A percentile compares a stretch with the other conserved stretches of the same genome.
phyloP scores from a whole-genome alignment of 2,888 invertebrate genomes.

The Blastobasis lacticolella region DNA sequence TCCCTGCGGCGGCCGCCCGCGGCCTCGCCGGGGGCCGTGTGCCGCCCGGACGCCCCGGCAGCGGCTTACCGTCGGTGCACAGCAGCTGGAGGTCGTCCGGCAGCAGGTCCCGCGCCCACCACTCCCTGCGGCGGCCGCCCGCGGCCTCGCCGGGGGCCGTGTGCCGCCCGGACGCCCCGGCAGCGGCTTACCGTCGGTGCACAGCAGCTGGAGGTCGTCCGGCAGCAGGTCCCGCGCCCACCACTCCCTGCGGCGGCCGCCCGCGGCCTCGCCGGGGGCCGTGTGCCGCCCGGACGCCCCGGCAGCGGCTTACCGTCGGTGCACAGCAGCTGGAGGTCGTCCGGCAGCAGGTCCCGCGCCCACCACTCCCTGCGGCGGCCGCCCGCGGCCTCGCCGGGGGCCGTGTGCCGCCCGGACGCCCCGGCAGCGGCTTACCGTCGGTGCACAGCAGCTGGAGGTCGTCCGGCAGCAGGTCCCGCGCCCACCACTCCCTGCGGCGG shows the following conservation, averaged over 20 bases:
- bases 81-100: conserved; percentile 94
- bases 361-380: conserved; percentile 93
- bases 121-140: conserved; percentile 90
- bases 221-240: conserved; percentile 95
- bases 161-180: conserved; percentile 95
- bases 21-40: conserved; percentile 69
- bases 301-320: too few species aligned
- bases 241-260: conserved; percentile 90
- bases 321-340: conserved; percentile 94
- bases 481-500: neutral
- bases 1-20: neutral
- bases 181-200: conserved; percentile 85
- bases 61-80: conserved; percentile 86
- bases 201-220: conserved; percentile 94
- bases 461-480: too few species aligned
- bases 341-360: conserved; percentile 92
- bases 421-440: conserved; percentile 64
- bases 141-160: conserved; percentile 94
- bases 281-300: conserved; percentile 97
- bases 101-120: conserved; percentile 94
- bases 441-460: conserved; percentile 72
- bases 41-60: neutral
- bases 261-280: conserved; percentile 92
- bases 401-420: conserved; percentile 95
- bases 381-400: conserved; percentile 92